These are phyloP conservation scores for Meleagris gallopavo DNA, from an alignment of 2,113 vertebrate species.

Conservation along the genomic window DNA sequence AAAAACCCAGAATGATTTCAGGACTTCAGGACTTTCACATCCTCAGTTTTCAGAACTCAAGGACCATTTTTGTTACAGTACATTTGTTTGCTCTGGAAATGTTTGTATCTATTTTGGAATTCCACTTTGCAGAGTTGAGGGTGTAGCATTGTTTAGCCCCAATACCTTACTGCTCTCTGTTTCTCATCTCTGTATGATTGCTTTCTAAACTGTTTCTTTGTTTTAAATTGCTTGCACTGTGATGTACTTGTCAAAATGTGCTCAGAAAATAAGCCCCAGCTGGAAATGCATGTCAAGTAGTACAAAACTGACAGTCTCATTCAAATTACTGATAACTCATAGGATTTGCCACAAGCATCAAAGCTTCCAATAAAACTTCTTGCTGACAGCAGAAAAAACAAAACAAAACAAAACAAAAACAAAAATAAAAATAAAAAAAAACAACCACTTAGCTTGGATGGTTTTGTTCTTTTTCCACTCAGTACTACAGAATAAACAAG, in stretches of 20 bases:
- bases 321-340: slow-evolving; percentile 30
- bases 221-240: not conserved
- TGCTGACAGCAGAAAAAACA: not conserved
- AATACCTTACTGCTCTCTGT: not conserved
- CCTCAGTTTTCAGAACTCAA: not conserved
- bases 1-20: not conserved
- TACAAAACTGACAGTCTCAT: slow-evolving; percentile 18
- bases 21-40: not conserved
- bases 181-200: not conserved
- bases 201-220: not conserved
- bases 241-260: slow-evolving; percentile 16
- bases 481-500: not conserved
- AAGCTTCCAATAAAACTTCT: not conserved
- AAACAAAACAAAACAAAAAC: no score
- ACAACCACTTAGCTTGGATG: not conserved
- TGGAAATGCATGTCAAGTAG: slow-evolving; percentile 16
- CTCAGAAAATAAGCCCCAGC: slow-evolving; percentile 9
- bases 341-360: not conserved
- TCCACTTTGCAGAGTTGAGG: not conserved
- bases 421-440: no score
- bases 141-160: not conserved
- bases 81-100: not conserved
- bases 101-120: not conserved
- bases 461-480: not conserved
- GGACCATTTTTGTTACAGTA: rapidly evolving